Evolutionary conservation across 2,113 vertebrate species (phyloP).

Genomic region (Todiramphus saurophagus): DNA sequence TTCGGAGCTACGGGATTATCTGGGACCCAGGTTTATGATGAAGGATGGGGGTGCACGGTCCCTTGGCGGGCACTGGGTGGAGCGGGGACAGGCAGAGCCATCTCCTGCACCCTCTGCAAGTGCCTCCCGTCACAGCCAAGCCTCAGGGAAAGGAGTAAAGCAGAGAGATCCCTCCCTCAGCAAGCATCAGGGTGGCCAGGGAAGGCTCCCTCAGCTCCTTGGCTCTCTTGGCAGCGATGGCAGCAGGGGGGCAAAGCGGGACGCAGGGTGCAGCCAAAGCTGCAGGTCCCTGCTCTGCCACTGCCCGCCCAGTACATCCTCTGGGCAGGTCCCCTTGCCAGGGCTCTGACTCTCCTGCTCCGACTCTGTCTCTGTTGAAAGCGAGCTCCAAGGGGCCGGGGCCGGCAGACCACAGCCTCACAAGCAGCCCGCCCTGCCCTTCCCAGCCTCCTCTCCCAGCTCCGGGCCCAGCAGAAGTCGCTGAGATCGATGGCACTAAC

Average conservation of each 20-base stretch:
- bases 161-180: background rate
- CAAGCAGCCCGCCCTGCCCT: background rate
- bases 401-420: background rate
- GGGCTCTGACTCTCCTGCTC: background rate
- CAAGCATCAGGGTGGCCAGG: fast-evolving
- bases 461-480: constrained; percentile 3
- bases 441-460: background rate
- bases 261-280: background rate
- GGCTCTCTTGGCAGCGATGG: background rate
- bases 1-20: background rate
- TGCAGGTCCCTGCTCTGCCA: background rate
- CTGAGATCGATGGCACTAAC: constrained; percentile 76
- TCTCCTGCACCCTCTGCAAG: background rate
- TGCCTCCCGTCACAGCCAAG: background rate
- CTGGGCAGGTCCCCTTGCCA: fast-evolving
- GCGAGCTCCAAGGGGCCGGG: background rate
- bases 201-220: background rate
- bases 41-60: background rate
- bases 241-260: background rate
- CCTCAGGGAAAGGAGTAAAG: background rate
- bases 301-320: no score
- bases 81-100: background rate
- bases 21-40: background rate
- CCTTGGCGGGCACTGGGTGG: background rate
- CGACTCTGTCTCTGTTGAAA: background rate